Conservation (phyloP, 2,797 vertebrate species). For the Gadopsis bispinosus region DNA sequence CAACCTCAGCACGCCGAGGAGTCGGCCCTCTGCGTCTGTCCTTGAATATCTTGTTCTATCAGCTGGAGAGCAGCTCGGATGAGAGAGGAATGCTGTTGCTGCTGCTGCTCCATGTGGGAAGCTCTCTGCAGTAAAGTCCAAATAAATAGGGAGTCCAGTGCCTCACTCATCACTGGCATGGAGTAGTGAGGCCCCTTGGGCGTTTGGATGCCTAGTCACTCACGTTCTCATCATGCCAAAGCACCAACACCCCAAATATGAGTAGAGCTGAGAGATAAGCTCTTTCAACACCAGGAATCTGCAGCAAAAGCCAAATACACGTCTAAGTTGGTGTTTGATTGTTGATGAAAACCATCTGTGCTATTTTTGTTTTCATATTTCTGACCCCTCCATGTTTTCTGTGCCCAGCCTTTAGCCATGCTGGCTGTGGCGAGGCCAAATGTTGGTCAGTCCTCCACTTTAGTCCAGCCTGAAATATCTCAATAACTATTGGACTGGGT, state of each 20-base stretch:
- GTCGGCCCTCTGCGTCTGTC: slow-evolving; percentile 47
- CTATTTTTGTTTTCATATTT: slow-evolving; percentile 63
- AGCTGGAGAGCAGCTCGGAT: slow-evolving; percentile 61
- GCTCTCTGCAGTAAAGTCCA: slow-evolving; percentile 63
- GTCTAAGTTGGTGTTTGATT: slow-evolving; percentile 69
- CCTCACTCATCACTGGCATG: slow-evolving; percentile 75
- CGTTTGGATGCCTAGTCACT: slow-evolving; percentile 59
- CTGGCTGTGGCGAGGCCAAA: background rate
- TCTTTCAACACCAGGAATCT: slow-evolving; percentile 76
- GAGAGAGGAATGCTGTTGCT: slow-evolving; percentile 62
- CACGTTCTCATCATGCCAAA: slow-evolving; percentile 63
- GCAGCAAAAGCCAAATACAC: slow-evolving; percentile 73
- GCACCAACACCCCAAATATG: slow-evolving; percentile 50
- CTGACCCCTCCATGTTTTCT: slow-evolving; percentile 49
- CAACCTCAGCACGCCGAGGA: slow-evolving; percentile 65
- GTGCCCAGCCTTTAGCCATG: slow-evolving; percentile 37
- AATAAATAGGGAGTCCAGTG: slow-evolving; percentile 72
- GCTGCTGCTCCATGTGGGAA: slow-evolving; percentile 56
- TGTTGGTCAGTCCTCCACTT: background rate
- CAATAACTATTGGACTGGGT: background rate
- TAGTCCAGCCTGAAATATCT: background rate
- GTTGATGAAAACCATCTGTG: slow-evolving; percentile 82
- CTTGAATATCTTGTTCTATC: slow-evolving; percentile 70
- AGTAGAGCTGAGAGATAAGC: slow-evolving; percentile 73
- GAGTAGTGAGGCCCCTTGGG: slow-evolving; percentile 42